A percentile compares a stretch with the other conserved stretches of the same genome.
Conservation (phyloP, 1,140 invertebrate genomes). For the Zaprionus ornatus region DNA sequence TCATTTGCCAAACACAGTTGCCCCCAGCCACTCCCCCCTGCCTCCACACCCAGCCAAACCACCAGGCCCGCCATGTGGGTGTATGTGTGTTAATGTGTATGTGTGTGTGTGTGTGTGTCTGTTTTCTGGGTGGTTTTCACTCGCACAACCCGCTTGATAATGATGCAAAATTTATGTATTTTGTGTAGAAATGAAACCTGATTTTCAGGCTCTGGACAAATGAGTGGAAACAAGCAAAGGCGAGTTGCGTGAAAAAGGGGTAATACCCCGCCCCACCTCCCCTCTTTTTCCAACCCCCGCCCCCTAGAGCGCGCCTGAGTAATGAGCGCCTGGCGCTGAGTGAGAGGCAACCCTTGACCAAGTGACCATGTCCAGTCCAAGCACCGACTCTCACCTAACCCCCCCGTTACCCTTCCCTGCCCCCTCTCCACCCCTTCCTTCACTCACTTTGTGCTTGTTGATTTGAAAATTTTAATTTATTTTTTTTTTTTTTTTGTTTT, state of each 20-base stretch:
- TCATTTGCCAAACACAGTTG: conserved; percentile 55
- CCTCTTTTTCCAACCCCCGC: neutral
- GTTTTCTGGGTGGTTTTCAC: conserved; percentile 48
- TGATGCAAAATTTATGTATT: conserved; percentile 83
- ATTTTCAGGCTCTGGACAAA: conserved; percentile 62
- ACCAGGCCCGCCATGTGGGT: conserved; percentile 11
- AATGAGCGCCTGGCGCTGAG: conserved; percentile 4
- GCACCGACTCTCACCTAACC: neutral
- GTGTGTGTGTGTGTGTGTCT: neutral
- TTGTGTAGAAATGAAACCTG: conserved; percentile 83
- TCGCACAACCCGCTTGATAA: conserved; percentile 63
- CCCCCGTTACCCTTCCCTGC: neutral
- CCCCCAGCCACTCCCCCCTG: conserved; percentile 3
- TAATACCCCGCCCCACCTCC: too few relatives aligned
- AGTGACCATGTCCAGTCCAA: conserved; percentile 23
- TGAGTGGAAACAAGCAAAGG: conserved; percentile 57
- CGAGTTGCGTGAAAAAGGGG: neutral
- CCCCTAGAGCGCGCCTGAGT: neutral
- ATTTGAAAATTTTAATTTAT: neutral
- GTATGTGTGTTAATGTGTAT: neutral
- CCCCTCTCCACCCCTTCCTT: neutral
- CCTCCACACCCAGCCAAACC: neutral
- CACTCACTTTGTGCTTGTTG: neutral
- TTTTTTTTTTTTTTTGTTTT: neutral
- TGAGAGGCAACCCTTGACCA: conserved; percentile 46